Percentiles rank a stretch among this genome's conserved stretches.
phyloP scores from a whole-genome alignment of 2,797 vertebrate genomes.

The Linurgus olivaceus region DNA sequence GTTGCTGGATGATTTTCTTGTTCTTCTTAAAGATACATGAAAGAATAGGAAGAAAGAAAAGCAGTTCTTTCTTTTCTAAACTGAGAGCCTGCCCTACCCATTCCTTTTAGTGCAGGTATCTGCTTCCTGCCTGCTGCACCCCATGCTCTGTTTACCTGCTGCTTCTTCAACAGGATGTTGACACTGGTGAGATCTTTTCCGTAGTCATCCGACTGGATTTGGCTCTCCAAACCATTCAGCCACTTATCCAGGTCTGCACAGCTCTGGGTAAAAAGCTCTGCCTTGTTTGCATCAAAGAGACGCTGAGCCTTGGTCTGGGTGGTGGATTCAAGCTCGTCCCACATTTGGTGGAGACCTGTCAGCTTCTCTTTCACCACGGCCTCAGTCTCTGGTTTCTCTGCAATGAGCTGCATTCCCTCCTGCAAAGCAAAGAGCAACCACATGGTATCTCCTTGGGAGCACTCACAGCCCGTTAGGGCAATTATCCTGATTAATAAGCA shows the following conservation, averaged over 20 bases:
- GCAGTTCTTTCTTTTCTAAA: neutral
- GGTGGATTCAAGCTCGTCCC: slow-evolving; percentile 93
- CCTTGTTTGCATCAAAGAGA: slow-evolving; percentile 97
- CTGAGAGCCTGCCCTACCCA: neutral
- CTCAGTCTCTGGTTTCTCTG: slow-evolving; percentile 94
- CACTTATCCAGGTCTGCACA: slow-evolving; percentile 97
- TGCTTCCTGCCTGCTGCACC: neutral
- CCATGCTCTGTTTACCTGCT: slow-evolving; percentile 83
- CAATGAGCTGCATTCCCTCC: slow-evolving; percentile 89
- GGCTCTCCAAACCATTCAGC: slow-evolving; percentile 87
- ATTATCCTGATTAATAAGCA: slow-evolving; percentile 36
- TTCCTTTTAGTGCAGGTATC: neutral
- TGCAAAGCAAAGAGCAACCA: slow-evolving; percentile 61
- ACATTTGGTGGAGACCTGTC: slow-evolving; percentile 86
- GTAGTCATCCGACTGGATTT: slow-evolving; percentile 94
- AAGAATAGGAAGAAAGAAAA: neutral
- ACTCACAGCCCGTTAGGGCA: neutral
- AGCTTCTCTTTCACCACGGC: slow-evolving; percentile 91
- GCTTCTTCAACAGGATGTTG: slow-evolving; percentile 97
- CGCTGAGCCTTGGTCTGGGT: slow-evolving; percentile 97
- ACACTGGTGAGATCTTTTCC: slow-evolving; percentile 98
- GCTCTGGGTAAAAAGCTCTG: slow-evolving; percentile 97
- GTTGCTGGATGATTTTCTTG: neutral
- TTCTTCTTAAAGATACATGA: neutral
- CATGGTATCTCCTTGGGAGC: neutral